Evolutionary conservation across 2,797 vertebrate species (phyloP).

Genomic region (Eulemur rubriventer): DNA sequence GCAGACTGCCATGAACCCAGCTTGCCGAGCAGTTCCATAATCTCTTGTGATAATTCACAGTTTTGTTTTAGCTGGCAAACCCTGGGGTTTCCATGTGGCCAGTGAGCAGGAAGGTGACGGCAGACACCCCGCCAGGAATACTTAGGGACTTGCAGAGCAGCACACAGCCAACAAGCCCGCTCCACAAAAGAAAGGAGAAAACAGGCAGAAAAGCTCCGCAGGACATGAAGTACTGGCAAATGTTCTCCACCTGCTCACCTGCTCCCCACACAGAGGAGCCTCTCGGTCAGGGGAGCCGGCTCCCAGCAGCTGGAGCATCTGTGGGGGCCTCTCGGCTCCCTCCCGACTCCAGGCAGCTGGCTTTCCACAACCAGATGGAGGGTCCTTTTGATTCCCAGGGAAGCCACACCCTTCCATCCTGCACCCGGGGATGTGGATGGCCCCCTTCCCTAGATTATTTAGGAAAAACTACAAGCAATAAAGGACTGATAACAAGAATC

Average conservation of each 20-base stretch:
- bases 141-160: constrained; percentile 62
- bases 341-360: neutral
- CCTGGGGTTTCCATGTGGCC: constrained; percentile 77
- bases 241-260: neutral
- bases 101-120: constrained; percentile 60
- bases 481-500: no score
- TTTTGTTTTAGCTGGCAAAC: constrained; percentile 76
- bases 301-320: neutral
- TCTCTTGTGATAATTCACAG: constrained; percentile 71
- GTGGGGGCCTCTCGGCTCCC: neutral
- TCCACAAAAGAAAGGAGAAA: neutral
- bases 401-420: neutral
- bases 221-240: neutral
- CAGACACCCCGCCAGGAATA: constrained; percentile 60
- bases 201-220: neutral
- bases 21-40: constrained; percentile 74
- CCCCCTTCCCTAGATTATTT: neutral
- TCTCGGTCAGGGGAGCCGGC: neutral
- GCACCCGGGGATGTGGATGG: rapidly evolving
- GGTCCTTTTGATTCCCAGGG: neutral
- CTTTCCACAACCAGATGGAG: neutral
- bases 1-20: constrained; percentile 64
- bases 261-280: neutral
- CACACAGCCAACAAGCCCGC: constrained; percentile 22
- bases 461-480: neutral